These are phyloP conservation scores for Hypanus sabinus DNA, from an alignment of 2,113 vertebrate genomes.

Conservation along the genomic window DNA sequence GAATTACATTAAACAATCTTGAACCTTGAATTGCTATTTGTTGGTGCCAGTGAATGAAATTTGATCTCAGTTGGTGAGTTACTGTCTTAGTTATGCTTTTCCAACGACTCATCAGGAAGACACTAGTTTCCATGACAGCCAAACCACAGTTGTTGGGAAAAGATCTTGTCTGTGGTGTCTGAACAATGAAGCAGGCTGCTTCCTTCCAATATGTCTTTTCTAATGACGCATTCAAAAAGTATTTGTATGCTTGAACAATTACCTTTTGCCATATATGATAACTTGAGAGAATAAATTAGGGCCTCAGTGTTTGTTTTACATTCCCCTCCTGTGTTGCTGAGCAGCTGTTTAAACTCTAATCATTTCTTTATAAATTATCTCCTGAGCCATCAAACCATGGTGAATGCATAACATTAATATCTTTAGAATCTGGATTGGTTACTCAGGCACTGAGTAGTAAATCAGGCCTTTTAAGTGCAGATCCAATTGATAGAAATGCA, in stretches of 20 bases:
- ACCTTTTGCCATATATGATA: background rate
- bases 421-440: background rate
- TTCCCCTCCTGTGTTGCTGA: background rate
- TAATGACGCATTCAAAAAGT: background rate
- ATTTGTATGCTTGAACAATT: background rate
- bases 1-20: too few relatives aligned
- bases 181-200: background rate
- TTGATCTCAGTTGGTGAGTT: background rate
- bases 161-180: background rate
- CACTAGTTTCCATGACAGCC: background rate
- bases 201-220: background rate
- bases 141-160: background rate
- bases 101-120: background rate
- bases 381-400: background rate
- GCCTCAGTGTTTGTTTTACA: background rate
- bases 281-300: background rate
- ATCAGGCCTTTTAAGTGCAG: background rate
- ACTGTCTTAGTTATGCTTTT: too few relatives aligned
- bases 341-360: background rate
- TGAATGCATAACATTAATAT: too few relatives aligned
- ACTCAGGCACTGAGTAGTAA: background rate
- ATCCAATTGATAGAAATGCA: background rate
- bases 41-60: background rate
- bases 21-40: background rate
- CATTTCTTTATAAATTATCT: background rate